A percentile compares a stretch with the other conserved stretches of the same genome.
Conservation (phyloP, 2,113 vertebrate genomes). For the Corynorhinus townsendii region DNA sequence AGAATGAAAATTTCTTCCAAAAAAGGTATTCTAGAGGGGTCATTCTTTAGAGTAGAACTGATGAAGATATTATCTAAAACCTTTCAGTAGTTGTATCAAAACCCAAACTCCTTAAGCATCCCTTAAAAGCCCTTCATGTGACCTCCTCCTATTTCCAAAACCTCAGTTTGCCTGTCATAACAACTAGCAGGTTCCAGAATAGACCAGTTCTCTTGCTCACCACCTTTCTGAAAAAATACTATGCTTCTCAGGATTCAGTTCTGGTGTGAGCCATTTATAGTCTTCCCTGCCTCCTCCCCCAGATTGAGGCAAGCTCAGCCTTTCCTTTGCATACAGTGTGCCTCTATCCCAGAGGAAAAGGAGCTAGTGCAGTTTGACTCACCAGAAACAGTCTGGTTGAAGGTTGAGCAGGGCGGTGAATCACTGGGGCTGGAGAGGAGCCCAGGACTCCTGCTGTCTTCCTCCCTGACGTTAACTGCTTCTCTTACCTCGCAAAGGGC, state of each 20-base stretch:
- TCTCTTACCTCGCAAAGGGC: not conserved
- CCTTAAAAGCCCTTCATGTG: not conserved
- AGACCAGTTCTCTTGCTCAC: not conserved
- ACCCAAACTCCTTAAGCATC: not conserved
- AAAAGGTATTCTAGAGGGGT: not conserved
- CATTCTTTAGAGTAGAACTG: not conserved
- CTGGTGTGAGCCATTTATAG: not conserved
- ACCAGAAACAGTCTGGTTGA: not conserved
- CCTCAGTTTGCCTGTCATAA: not conserved
- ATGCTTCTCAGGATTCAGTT: not conserved
- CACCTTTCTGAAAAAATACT: not conserved
- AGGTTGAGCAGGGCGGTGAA: not conserved
- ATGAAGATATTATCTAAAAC: not conserved
- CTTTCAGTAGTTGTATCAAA: not conserved
- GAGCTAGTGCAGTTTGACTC: not conserved
- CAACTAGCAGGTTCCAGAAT: not conserved
- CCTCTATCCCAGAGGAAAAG: not conserved
- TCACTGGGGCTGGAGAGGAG: not conserved
- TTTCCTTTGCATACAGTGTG: not conserved
- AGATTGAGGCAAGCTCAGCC: not conserved
- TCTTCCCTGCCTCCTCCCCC: not conserved
- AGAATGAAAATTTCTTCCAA: not conserved
- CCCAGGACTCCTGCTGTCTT: no score
- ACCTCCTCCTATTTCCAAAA: not conserved
- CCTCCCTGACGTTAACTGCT: not conserved